Base-by-base conservation (phyloP, 1,140 invertebrate genomes). In the Drosophila prosaltans region DNA sequence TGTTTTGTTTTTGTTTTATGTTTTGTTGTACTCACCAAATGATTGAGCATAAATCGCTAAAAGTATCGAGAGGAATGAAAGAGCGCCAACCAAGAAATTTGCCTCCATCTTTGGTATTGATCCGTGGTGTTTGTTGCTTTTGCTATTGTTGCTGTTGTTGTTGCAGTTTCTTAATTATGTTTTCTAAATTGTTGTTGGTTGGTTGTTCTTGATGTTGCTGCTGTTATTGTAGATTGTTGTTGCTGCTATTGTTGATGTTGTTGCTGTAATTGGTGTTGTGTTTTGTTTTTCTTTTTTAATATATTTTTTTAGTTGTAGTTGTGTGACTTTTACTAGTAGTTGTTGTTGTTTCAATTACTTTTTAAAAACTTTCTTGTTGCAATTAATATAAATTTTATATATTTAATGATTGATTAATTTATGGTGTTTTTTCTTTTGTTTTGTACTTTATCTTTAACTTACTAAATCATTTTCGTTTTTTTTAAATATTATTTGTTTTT, bases 41-140 rank as follows among this genome's bases (percentile, higher is more conserved):
- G 88, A 84, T 91, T 91, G 81, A 91, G 90, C 90, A 91, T 89
- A 81, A 91, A 91, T 84, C 86, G 90, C 90, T 91, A 91, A 91
- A 91, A 91, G 91, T 91, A 91, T 91, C 81, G 90, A 91, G 83
- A 91, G 90, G 90, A 91, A 91, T 91, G 90, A 91, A 91, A 91
- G 72, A 80, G 91, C 83, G 90, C 90, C 82, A 85, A 90, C 83
- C 90, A 91, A 91, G 79, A 91, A 89, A 91, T 91, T 91, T 78
- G 90, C 90, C 90, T 91, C 90, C 90, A 91, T 91, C 83, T 91
- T 91, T 91, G 90, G 90, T 91, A 91, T 91, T 91, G 90, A 91
- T 91, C 90, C 90, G 90, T 91, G 85, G 78, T 91, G 76, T 74
- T 80, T 77, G 64, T 73, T 80, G 69, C 69, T 69, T 63, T 67